Base-by-base conservation (phyloP, 2,113 vertebrate genomes). In the Typhlomys cinereus region DNA sequence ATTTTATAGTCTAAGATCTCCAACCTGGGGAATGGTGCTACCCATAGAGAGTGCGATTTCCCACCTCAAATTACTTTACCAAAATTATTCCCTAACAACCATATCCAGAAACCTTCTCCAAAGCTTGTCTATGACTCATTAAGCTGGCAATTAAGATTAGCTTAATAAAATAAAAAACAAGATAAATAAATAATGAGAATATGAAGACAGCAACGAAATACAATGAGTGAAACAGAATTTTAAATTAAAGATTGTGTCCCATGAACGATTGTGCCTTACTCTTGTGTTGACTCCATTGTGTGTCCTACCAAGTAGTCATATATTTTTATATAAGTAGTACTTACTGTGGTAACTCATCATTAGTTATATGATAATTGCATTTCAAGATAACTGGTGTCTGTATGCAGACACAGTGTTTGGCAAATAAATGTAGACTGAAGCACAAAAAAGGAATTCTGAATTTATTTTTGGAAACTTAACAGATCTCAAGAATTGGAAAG, bases 251-350 rank as follows among this genome's bases (percentile, higher is more conserved):
- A 90, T 20, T 89, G 92, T 81, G 44, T 82, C 84, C 27, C 10
- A 87, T 44, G 13, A 89, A 78, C 54, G 76, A 29, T 41, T 92
- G 9, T 74, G 41, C 25, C 48, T 89, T 81, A 48, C 17, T 85
- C n/a, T 95, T 93, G 3, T 62, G 71, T 13, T 54, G 41, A 46
- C 85, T 91, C 76, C n/a, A 48, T 74, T 91, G 62, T 64, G 0
- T 96, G 3, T 61, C 79, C 95, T 90, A 92, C 86, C 64, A 95
- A 96, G 71, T 20, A 95, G 92, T 92, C 9, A 92, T 95, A 93
- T 81, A 90, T 96, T 96, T 88, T 86, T 94, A 74, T 54, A 66
- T 88, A 95, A 95, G 90, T 91, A 96, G 94, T 94, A 89, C 76
- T 85, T 71, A 87, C 71, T 89, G 11, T 87, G 71, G 50, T 86